These are phyloP conservation scores for Acanthosepion esculentum DNA, from an alignment of 2,888 invertebrate genomes.

Conservation along the genomic window DNA sequence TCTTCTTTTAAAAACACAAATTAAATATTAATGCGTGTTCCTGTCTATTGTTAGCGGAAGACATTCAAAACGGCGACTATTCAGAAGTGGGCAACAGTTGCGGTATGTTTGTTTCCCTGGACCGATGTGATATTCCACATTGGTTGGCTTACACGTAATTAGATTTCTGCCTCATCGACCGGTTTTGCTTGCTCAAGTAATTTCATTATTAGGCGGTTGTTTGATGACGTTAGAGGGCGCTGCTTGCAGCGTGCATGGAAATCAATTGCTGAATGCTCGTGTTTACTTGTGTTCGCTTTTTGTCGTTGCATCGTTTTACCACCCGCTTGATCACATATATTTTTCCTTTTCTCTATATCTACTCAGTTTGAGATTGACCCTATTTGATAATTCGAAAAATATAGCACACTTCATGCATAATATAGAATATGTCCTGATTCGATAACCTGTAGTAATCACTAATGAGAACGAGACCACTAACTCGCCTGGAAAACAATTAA, in stretches of 20 bases:
- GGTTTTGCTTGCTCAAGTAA: neutral
- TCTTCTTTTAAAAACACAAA: neutral
- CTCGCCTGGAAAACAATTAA: too few relatives aligned
- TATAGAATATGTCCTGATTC: too few relatives aligned
- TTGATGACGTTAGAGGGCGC: neutral
- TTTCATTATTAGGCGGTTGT: neutral
- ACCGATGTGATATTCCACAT: neutral
- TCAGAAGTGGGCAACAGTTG: neutral
- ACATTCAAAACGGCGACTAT: neutral
- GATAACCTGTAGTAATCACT: too few relatives aligned
- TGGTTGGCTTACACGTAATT: neutral
- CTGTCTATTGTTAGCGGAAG: neutral
- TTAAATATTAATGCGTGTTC: neutral
- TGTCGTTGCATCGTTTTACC: neutral
- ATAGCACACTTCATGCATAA: too few relatives aligned
- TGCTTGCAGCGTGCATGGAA: neutral
- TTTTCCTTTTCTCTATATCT: neutral
- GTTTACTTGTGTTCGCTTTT: neutral
- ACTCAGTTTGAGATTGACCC: too few relatives aligned
- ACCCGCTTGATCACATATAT: neutral
- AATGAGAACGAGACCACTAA: too few relatives aligned
- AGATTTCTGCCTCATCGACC: conserved; percentile 16
- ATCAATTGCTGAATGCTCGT: neutral
- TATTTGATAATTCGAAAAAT: too few relatives aligned
- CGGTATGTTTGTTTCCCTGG: neutral